phyloP scores from a whole-genome alignment of 2,113 vertebrate genomes.

The Barnardius zonarius region DNA sequence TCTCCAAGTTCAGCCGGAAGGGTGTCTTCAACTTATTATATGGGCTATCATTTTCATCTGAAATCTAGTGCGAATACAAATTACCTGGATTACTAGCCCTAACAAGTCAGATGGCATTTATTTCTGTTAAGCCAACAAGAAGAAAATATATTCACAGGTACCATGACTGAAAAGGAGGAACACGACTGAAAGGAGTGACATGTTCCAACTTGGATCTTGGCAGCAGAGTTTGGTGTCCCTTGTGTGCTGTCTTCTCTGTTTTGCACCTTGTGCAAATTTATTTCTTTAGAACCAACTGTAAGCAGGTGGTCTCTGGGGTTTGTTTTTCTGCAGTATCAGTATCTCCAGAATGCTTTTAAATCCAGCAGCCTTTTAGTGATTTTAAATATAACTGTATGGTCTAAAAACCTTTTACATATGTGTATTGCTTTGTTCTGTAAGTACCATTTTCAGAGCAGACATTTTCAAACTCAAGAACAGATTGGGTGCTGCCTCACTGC shows the following conservation, averaged over 20 bases:
- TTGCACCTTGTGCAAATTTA: neutral
- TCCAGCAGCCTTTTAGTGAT: neutral
- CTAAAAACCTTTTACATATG: neutral
- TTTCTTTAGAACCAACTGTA: neutral
- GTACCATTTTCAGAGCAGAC: neutral
- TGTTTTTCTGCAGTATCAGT: neutral
- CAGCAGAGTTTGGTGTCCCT: neutral
- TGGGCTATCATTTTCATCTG: neutral
- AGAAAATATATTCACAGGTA: neutral
- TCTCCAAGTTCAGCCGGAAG: neutral
- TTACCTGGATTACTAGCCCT: neutral
- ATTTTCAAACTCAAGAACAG: conserved; percentile 37
- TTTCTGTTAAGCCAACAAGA: neutral
- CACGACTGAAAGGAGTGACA: neutral
- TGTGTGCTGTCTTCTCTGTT: neutral
- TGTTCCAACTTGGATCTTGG: neutral
- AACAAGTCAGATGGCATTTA: neutral
- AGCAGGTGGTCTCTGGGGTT: neutral
- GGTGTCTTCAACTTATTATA: neutral
- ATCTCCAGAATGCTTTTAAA: neutral
- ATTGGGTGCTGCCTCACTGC: neutral
- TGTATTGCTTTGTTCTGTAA: neutral
- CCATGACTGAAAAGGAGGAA: neutral
- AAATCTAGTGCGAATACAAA: neutral
- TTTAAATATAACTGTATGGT: neutral